These are phyloP conservation scores for Volucella inanis DNA, from an alignment of 2,888 invertebrate species.

Conservation along the genomic window DNA sequence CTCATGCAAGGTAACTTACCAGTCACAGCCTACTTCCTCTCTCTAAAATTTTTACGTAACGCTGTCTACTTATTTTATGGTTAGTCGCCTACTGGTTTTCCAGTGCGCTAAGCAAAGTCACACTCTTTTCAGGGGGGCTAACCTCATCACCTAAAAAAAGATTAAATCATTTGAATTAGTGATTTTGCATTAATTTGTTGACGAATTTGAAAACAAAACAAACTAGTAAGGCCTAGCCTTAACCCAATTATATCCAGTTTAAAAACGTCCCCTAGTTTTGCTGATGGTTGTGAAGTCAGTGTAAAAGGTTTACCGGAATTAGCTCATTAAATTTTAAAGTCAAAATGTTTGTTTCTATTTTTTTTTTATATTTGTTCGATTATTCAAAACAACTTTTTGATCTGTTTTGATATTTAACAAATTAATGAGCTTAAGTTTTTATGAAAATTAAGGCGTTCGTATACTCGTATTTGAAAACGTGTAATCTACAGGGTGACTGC, in stretches of 20 bases:
- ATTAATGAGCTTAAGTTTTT: too few relatives aligned
- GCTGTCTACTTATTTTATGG: not conserved
- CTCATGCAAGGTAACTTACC: conserved; percentile 87
- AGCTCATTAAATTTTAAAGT: too few relatives aligned
- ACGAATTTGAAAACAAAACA: not conserved
- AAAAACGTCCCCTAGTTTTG: not conserved
- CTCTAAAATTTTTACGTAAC: not conserved
- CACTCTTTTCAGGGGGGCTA: not conserved
- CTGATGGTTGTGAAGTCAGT: too few relatives aligned
- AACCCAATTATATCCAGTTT: not conserved
- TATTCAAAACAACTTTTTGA: too few relatives aligned
- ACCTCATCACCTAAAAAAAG: conserved; percentile 10
- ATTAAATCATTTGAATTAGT: conserved; percentile 2
- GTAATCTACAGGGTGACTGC: too few relatives aligned
- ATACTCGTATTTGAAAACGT: too few relatives aligned
- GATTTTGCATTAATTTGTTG: not conserved
- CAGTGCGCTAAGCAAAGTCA: not conserved
- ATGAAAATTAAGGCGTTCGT: too few relatives aligned
- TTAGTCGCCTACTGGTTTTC: not conserved
- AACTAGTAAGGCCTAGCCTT: not conserved
- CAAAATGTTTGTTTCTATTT: too few relatives aligned
- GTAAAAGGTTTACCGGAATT: too few relatives aligned
- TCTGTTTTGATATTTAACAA: too few relatives aligned
- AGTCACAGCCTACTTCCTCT: not conserved
- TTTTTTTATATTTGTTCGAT: too few relatives aligned